Percentiles rank a stretch among this genome's conserved stretches.
Evolutionary conservation across 37 sponge, comb jelly and placozoan genomes (phyloP).

Genomic region (Cliona cf. orientalis): DNA sequence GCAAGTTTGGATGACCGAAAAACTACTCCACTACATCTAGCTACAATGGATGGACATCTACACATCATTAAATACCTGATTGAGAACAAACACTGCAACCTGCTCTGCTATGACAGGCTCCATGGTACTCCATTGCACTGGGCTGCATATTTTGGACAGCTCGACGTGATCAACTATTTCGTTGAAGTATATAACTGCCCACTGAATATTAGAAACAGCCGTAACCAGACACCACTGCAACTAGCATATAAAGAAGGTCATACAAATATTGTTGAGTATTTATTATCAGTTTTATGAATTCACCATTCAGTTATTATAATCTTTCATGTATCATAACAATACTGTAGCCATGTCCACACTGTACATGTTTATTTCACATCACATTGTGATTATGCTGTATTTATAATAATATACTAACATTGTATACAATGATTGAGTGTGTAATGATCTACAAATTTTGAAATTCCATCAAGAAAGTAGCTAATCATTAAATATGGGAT

Average conservation of each 20-base stretch:
- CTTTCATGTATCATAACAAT: too few relatives aligned
- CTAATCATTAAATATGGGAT: too few relatives aligned
- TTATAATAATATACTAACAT: too few relatives aligned
- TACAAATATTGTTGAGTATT: not conserved
- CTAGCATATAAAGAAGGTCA: not conserved
- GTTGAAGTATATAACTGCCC: not conserved
- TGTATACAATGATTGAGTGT: too few relatives aligned
- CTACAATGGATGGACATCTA: not conserved
- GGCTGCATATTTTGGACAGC: constrained; percentile 2
- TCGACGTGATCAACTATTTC: not conserved
- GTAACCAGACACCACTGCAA: constrained; percentile 5
- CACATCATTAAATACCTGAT: not conserved
- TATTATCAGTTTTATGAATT: too few relatives aligned
- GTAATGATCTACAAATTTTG: too few relatives aligned
- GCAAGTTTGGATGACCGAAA: not conserved
- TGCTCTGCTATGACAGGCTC: not conserved
- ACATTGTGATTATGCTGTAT: too few relatives aligned
- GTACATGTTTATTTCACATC: too few relatives aligned
- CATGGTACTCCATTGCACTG: constrained; percentile 1
- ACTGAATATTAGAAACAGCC: not conserved
- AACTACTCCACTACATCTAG: constrained; percentile 11
- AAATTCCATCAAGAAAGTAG: too few relatives aligned
- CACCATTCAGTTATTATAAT: too few relatives aligned
- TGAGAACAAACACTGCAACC: not conserved
- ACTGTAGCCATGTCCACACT: too few relatives aligned